Evolutionary conservation across 2,888 invertebrate genomes (phyloP), one percentile per base, ranked within the genome.

Genomic region (Drepanosiphum platanoidis): DNA sequence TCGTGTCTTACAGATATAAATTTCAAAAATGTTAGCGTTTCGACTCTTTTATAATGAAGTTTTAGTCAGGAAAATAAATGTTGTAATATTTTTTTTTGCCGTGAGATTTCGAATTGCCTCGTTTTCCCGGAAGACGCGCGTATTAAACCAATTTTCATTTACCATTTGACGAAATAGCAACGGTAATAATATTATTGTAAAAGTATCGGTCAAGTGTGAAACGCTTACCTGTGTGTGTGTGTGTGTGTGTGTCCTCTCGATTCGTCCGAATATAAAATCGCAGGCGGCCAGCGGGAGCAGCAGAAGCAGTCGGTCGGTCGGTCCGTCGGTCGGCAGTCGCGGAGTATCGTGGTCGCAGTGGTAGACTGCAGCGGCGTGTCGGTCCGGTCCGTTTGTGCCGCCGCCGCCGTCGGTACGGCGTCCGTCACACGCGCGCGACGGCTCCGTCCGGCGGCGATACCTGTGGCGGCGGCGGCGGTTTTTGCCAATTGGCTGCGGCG

Each of bases 391-490:
- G 83, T 83, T 52, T 46, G 61, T 61, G 71, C 61, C 42, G 81
- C 72, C 75, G 83, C 83, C 83, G 74, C 66, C 68, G 74, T 52
- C 68, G 71, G 81, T 72, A 58, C 34, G n/a, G n/a, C n/a, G 27
- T 42, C 34, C 36, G 70, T 70, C 70, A 52, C 80, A 70, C 80
- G 70, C 80, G 80, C 46, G 58, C 80, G 70, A 11, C 83, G 68
- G 52, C 34, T 83, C 46, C 83, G 58, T n/a, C n/a, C n/a, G n/a
- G 39, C 32, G 74, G 32, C 77, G 68, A 77, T 84, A 84, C 84
- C 84, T 84, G 84, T 84, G 84, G 84, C 84, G 75, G 70, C 52
- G 34, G 70, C 61, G 77, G 61, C 66, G 83, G 77, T 84, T 84
- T 83, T 84, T 68, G 84, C 84, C 84, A 84, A 84, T 84, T 84